Evolutionary conservation across 2,797 vertebrate genomes (phyloP), one percentile per base, ranked within the genome.

Genomic region (Rhinatrema bivittatum): DNA sequence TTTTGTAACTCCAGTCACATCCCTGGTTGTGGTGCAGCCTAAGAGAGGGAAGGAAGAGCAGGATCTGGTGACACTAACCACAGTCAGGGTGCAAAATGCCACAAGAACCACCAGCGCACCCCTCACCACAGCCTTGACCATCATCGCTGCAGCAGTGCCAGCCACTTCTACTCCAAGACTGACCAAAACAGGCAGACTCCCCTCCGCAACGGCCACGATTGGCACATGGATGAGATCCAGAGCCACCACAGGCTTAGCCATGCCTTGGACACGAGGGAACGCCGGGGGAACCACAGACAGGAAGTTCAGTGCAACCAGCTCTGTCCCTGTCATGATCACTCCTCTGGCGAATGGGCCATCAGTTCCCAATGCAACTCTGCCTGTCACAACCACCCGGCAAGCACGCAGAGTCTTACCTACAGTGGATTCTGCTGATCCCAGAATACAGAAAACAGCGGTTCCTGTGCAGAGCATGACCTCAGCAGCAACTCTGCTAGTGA

Each of bases 1-100:
- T 57, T 91, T 91, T 43, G 87, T 92, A 9, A 90, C 87, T 10
- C 84, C 86, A 1, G 72, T 92, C 39, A 92, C 88, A 10, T 92
- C 89, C 25, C 61, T 92, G 60, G 81, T 91, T 9, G 75, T 93
- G 9, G 78, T 88, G 3, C 86, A 84, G 39, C 87, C 86, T 4
- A 84, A 86, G 28, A 62, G 53, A n/a, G 28, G 28, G 27, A 72
- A 75, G 27, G 75, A 82, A 11, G n/a, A n/a, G n/a, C n/a, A 14
- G 9, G 12, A 32, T 32, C 10, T 10, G 29, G 17, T 10, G 10
- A 17, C 15, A 13, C 16, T 17, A 11, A 23, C 47, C 20, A 43
- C 20, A 11, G 16, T 39, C 21, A 42, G 43, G 10, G 9, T 32
- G 18, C 44, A 37, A 29, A 44, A 71, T 10, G 59, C 65, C n/a